Base-by-base conservation (phyloP, 2,888 invertebrate genomes). In the Branchipolynoe longqiensis region DNA sequence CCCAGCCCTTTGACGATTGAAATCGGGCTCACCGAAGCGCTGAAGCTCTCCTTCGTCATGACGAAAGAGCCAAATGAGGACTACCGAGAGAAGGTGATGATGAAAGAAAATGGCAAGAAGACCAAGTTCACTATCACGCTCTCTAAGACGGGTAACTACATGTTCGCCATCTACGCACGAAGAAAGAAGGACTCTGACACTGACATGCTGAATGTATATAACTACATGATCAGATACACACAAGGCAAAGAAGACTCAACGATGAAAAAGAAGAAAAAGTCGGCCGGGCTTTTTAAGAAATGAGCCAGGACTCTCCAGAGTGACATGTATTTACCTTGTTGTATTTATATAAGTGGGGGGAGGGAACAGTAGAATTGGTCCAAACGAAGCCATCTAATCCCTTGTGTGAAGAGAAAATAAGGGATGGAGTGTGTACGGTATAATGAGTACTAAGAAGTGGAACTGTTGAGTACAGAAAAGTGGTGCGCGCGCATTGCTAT, bases 31-130 rank as follows among this genome's bases (percentile, higher is more conserved):
- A 90, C 91, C 4, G 91, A 93, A 38, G 88, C 91, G 18, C 87
- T 92, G 0, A 89, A 91, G 40, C 84, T 93, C 22, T 91, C 92
- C 0, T 91, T 89, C 85, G 91, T 93, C 59, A 90, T 93, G 83
- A 87, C 92, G 14, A 87, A 92, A 4, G 93, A 93, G 87, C 93
- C 93, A 1, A 92, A 93, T 83, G 92, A 92, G 83, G 93, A 93
- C 82, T 91, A 91, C 82, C 88, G 91, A 25, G 92, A 93, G 40
- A 90, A 90, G 83, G 91, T 92, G 12, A 86, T 89, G 12, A 89
- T 91, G 88, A 87, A 90, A 12, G 89, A 90, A 28, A 84, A 86
- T 41, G 87, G 88, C 31, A 88, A 89, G 58, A 89, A 88, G 59
- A 85, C 83, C 58, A 89, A 89, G 82, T 87, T 90, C 83, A 82